Conservation (phyloP, 2,888 invertebrate species). For the Tenthredo notha region DNA sequence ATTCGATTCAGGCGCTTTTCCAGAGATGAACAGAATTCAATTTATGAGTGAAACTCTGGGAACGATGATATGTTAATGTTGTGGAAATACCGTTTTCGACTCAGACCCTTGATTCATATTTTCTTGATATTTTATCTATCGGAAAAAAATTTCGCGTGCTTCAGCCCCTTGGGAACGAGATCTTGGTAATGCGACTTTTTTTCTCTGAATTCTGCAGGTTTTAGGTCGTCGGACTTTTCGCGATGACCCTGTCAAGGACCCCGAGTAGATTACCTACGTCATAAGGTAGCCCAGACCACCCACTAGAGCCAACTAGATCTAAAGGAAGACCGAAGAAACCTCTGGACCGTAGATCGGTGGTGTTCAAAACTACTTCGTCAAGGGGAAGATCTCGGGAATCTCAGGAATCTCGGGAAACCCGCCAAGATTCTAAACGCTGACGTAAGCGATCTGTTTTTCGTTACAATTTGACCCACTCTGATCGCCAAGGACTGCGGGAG, state of each 20-base stretch:
- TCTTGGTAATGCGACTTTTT: neutral
- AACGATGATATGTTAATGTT: neutral
- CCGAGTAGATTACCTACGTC: slow-evolving; percentile 27
- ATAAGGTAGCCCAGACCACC: slow-evolving; percentile 2
- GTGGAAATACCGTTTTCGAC: neutral
- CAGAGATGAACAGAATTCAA: neutral
- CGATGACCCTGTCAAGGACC: slow-evolving; percentile 12
- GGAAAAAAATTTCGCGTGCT: neutral
- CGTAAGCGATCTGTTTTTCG: slow-evolving; percentile 11
- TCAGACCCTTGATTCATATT: neutral
- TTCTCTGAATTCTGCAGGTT: neutral
- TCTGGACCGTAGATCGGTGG: neutral
- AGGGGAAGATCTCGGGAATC: neutral
- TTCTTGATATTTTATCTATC: neutral
- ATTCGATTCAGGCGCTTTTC: neutral
- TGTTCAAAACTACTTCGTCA: slow-evolving; percentile 37
- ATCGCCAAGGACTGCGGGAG: neutral
- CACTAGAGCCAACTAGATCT: neutral
- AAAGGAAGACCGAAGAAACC: neutral
- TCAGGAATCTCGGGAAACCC: slow-evolving; percentile 29
- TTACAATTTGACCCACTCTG: slow-evolving; percentile 15
- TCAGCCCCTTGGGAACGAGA: neutral
- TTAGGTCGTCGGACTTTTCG: neutral
- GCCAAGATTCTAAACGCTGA: slow-evolving; percentile 44
- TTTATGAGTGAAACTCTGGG: neutral